Evolutionary conservation across 2,888 invertebrate genomes (phyloP).

Genomic region (Himalopsyche tibetana): DNA sequence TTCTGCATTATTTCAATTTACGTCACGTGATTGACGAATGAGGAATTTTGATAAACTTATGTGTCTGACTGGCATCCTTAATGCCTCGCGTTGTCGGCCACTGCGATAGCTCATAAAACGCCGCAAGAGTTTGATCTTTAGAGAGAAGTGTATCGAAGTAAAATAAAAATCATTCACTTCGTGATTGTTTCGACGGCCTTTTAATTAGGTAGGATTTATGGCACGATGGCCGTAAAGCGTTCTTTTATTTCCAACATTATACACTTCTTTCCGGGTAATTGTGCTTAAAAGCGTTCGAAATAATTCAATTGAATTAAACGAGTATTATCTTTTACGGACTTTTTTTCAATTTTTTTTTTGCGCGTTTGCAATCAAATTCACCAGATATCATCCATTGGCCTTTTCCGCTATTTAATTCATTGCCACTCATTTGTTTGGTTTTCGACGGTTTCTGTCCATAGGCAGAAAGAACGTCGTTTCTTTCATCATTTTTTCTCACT

Average conservation of each 20-base stretch:
- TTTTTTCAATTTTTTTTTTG: background rate
- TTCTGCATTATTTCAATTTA: too few relatives aligned
- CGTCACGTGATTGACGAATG: too few relatives aligned
- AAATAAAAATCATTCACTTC: constrained; percentile 41
- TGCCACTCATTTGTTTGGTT: too few relatives aligned
- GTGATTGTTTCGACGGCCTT: constrained; percentile 31
- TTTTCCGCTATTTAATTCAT: too few relatives aligned
- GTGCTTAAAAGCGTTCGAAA: background rate
- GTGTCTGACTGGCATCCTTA: too few relatives aligned
- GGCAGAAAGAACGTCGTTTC: too few relatives aligned
- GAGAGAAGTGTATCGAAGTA: constrained; percentile 48
- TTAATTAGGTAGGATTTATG: constrained; percentile 48
- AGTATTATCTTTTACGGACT: background rate
- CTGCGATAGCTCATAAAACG: too few relatives aligned
- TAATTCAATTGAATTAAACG: constrained; percentile 15
- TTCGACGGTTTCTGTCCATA: too few relatives aligned
- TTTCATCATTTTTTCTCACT: too few relatives aligned
- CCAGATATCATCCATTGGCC: too few relatives aligned
- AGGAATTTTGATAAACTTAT: too few relatives aligned
- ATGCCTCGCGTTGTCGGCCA: too few relatives aligned
- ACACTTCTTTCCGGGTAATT: background rate
- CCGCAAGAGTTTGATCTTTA: constrained; percentile 19
- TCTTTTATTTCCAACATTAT: constrained; percentile 15
- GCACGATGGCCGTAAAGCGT: background rate
- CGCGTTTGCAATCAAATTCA: background rate